Percentiles rank a stretch among this genome's conserved stretches.
Conservation (phyloP, 2,888 invertebrate genomes). For the Panopea generosa region DNA sequence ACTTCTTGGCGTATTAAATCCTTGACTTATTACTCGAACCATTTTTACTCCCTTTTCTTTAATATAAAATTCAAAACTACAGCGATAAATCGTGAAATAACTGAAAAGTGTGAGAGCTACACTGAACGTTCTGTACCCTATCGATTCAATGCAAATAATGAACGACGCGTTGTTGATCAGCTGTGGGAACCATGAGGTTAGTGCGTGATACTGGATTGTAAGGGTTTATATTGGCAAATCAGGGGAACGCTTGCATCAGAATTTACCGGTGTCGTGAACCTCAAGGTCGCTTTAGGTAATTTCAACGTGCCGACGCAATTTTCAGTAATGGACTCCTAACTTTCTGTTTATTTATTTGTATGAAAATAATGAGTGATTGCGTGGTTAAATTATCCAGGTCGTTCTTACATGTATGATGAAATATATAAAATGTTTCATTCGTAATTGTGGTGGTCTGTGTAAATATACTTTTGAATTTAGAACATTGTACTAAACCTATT, state of each 20-base stretch:
- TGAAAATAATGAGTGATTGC: no score
- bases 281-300: constrained; percentile 40
- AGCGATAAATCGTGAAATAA: constrained; percentile 3
- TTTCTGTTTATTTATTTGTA: no score
- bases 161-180: constrained; percentile 43
- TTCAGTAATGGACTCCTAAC: no score
- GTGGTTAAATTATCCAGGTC: no score
- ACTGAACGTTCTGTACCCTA: constrained; percentile 23
- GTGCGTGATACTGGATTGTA: constrained; percentile 52
- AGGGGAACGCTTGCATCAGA: constrained; percentile 60
- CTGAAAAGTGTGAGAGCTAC: neutral
- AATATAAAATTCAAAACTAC: no score
- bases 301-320: no score
- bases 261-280: constrained; percentile 5
- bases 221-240: constrained; percentile 61
- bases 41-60: no score
- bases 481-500: no score
- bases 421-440: no score
- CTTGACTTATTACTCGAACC: constrained; percentile 72
- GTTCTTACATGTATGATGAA: no score
- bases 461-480: no score
- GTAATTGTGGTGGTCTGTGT: no score
- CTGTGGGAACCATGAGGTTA: constrained; percentile 49
- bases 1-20: constrained; percentile 71
- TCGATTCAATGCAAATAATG: constrained; percentile 41